Evolutionary conservation across 1,140 invertebrate genomes (phyloP).

Genomic region (Halictus rubicundus): DNA sequence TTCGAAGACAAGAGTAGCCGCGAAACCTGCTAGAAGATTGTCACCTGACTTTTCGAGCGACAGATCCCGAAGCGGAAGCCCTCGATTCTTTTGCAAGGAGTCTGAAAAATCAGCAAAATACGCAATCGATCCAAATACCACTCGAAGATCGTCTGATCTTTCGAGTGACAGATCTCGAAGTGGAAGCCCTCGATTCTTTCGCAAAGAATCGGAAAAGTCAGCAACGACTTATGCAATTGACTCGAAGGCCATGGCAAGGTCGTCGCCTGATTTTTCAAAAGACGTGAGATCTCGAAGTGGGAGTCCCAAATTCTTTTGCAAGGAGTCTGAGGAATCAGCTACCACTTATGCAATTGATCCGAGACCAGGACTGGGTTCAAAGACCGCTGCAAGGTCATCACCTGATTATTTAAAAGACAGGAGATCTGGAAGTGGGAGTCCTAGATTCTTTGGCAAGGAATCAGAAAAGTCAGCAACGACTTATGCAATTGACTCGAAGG

Average conservation of each 20-base stretch:
- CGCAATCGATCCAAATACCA: not conserved
- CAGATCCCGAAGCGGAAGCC: slow-evolving; percentile 1
- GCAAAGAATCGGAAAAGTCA: not conserved
- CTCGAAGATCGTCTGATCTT: not conserved
- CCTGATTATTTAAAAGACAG: not conserved
- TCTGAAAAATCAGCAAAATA: slow-evolving; percentile 3
- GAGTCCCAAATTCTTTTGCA: slow-evolving; percentile 14
- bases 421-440: too few species aligned
- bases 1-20: not conserved
- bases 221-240: not conserved
- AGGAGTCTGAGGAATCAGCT: not conserved
- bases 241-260: not conserved
- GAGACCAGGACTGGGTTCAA: not conserved
- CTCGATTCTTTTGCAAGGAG: slow-evolving; percentile 22
- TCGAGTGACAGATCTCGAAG: not conserved
- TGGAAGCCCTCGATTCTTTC: slow-evolving; percentile 5
- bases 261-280: too few species aligned
- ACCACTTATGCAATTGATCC: not conserved
- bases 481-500: not conserved
- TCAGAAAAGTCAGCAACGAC: too few species aligned
- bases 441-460: too few species aligned
- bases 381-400: not conserved
- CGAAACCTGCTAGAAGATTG: not conserved
- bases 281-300: not conserved
- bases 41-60: not conserved